Conservation (phyloP, 1,140 invertebrate genomes). For the Gonatopus flavifemur region DNA sequence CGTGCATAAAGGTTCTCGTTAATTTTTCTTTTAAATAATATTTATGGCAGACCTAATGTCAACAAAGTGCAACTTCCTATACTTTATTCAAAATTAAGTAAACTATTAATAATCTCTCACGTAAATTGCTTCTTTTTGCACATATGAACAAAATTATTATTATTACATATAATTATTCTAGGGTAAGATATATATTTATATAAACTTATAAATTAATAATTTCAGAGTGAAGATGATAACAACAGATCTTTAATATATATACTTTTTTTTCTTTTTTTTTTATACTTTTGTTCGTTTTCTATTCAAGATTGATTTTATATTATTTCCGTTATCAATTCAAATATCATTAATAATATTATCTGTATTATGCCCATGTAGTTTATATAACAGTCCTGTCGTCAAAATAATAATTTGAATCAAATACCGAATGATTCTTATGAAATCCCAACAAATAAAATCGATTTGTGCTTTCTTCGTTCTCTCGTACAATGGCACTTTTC, state of each 20-base stretch:
- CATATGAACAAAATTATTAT: slow-evolving; percentile 30
- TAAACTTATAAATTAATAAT: slow-evolving; percentile 39
- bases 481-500: too few species aligned
- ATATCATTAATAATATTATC: too few species aligned
- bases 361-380: too few species aligned
- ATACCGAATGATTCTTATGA: too few species aligned
- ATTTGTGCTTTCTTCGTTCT: too few species aligned
- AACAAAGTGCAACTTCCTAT: slow-evolving; percentile 31
- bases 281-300: neutral
- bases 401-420: too few species aligned
- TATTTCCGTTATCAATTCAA: too few species aligned
- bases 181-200: slow-evolving; percentile 34
- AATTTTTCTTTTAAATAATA: slow-evolving; percentile 41
- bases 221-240: slow-evolving; percentile 32
- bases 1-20: slow-evolving; percentile 36
- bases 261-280: too few species aligned
- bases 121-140: slow-evolving; percentile 32
- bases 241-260: slow-evolving; percentile 32
- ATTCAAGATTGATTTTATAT: too few species aligned
- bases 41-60: slow-evolving; percentile 43
- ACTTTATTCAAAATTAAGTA: slow-evolving; percentile 40
- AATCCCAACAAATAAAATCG: too few species aligned
- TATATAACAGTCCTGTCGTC: too few species aligned
- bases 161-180: slow-evolving; percentile 27
- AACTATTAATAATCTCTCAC: slow-evolving; percentile 41